Percentiles rank a stretch among this genome's conserved stretches.
Conservation (phyloP, 2,797 vertebrate species). For the Smutsia temminckii region DNA sequence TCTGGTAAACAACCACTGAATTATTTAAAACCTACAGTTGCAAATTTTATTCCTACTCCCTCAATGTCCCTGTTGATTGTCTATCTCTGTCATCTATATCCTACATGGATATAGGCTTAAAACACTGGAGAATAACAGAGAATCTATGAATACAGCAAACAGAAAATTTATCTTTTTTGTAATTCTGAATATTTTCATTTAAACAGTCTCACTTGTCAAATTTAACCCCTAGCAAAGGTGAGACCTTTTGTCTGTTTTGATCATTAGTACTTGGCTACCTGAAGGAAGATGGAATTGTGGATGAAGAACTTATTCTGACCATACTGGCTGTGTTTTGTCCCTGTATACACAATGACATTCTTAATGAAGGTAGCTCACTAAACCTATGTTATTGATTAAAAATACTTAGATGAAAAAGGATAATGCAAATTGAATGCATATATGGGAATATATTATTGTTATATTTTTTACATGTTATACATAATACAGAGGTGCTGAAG, state of each 20-base stretch:
- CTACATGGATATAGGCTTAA: background rate
- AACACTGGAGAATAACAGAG: background rate
- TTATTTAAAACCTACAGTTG: background rate
- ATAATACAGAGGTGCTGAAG: background rate
- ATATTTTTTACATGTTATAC: no score
- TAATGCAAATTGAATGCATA: background rate
- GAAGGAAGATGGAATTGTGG: background rate
- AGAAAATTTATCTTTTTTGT: background rate
- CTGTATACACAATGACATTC: background rate
- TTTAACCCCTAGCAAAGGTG: background rate
- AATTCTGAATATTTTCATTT: background rate
- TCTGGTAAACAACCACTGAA: background rate
- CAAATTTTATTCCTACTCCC: background rate
- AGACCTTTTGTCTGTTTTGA: background rate
- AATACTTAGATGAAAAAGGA: background rate
- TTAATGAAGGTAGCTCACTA: background rate
- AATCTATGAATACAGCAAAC: background rate
- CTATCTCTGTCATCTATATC: background rate
- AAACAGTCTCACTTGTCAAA: background rate
- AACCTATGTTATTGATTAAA: background rate
- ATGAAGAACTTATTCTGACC: background rate
- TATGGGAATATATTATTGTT: no score
- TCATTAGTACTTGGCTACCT: background rate
- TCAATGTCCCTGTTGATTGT: background rate
- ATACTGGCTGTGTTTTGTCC: background rate